Evolutionary conservation across 2,797 vertebrate species (phyloP), one percentile per base, ranked within the genome.

Genomic region (Mastacembelus armatus): DNA sequence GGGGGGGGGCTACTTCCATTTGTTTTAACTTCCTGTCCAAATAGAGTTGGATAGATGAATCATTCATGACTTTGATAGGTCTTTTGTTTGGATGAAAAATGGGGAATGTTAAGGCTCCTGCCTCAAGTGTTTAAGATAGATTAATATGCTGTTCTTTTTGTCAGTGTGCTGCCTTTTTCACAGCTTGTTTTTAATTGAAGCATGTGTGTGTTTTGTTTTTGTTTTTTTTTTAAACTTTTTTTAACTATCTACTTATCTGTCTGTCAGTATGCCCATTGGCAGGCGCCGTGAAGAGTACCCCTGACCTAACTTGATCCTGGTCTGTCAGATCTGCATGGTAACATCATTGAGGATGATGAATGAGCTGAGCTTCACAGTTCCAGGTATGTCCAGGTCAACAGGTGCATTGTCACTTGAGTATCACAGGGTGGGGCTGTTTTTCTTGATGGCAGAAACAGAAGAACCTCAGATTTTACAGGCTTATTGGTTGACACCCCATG

Each of bases 361-460:
- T 84, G 57, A 88, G 76, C 74, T 69, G 67, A 74, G 45, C 63
- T 32, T 55, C 88, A 85, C 89, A 78, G 59, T 58, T 76, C 68
- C 63, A 58, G 40, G 55, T 63, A 76, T 81, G 55, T 19, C 80
- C 14, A 59, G 74, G 21, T 62, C 77, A 73, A 78, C 18, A 61
- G 52, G 69, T 7, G 60, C 69, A 72, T 60, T 82, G 78, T 75
- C 70, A 82, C 76, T 66, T 55, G 72, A 14, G 84, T 84, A 71
- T 85, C 84, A 84, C 82, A 62, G 67, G 48, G 54, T 38, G 66
- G 33, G 56, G 45, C 50, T 6, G 4, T 79, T 71, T 55, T 52
- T 43, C 73, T 70, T 96, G 93, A 97, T 96, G 92, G 88, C 90
- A 95, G 94, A 96, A 97, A 95, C 95, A 97, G 95, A 95, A 82